Evolutionary conservation across 2,113 vertebrate genomes (phyloP).

Genomic region (Chloropsis cyanopogon): DNA sequence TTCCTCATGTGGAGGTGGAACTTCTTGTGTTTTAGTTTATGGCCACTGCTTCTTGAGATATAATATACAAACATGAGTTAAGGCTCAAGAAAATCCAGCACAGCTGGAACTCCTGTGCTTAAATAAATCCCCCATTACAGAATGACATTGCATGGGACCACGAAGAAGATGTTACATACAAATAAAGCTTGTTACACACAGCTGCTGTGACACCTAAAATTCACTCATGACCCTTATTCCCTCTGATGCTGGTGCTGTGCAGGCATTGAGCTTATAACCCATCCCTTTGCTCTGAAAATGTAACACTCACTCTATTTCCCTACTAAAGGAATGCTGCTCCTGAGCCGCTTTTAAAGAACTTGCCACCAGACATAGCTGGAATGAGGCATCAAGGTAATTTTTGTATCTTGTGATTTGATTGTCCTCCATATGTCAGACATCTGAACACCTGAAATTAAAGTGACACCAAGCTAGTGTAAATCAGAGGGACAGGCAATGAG

Average conservation of each 20-base stretch:
- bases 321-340: background rate
- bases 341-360: background rate
- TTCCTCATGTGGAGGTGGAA: background rate
- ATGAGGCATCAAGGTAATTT: background rate
- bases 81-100: background rate
- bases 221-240: background rate
- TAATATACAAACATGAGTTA: background rate
- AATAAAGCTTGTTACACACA: background rate
- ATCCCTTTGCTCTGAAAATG: background rate
- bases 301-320: background rate
- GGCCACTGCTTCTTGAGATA: background rate
- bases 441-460: background rate
- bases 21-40: background rate
- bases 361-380: background rate
- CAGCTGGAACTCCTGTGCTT: background rate
- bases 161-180: background rate
- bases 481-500: background rate
- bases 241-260: background rate
- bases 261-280: background rate
- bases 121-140: background rate
- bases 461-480: background rate
- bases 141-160: background rate
- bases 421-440: background rate
- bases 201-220: background rate
- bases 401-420: background rate